Base-by-base conservation (phyloP, 2,888 invertebrate species). In the Osmoderma eremita region DNA sequence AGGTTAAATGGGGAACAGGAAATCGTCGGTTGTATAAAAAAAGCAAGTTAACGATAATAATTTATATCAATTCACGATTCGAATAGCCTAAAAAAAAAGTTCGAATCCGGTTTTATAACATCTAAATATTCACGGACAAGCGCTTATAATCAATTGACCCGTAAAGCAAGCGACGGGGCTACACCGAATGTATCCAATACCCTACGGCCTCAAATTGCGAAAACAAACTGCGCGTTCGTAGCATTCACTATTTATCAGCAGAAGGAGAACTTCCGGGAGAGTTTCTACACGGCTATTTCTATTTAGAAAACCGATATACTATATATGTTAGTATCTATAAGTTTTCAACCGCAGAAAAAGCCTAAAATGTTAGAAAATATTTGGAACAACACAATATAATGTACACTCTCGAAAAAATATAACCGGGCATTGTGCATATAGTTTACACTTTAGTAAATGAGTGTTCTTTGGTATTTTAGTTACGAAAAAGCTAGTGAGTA, bases 41-140 rank as follows among this genome's bases (percentile, higher is more conserved):
- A 24, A 24, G 10, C 5, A 30, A 30, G 30, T 6, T 30, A 30
- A 1, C 3, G 30, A 30, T 30, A 10, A 30, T 8, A 8, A 8
- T 30, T 8, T 24, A 24, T 30, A 30, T 30, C 30, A 30, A 30
- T 30, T 30, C 30, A 30, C 48, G 17, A 48, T 48, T 17, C 17
- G 15, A n/a, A 30, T 24, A 41, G n/a, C 45, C 18, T 61, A 45
- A 61, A 61, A 61, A 48, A 45, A 45, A 58, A 17, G n/a, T 30
- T 12, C 45, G 24, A 30, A 61, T 61, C 58, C 58, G 58, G 58
- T 61, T 61, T 61, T 42, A 53, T 18, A 30, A 17, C 38, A 38
- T 53, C 38, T 8, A 50, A 20, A 13, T n/a, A 24, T n/a, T 22
- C 22, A n/a, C 12, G 13, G 22, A 50, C 50, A 50, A 50, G 13